Base-by-base conservation (phyloP, 2,797 vertebrate species). In the Myoxocephalus aenaeus region DNA sequence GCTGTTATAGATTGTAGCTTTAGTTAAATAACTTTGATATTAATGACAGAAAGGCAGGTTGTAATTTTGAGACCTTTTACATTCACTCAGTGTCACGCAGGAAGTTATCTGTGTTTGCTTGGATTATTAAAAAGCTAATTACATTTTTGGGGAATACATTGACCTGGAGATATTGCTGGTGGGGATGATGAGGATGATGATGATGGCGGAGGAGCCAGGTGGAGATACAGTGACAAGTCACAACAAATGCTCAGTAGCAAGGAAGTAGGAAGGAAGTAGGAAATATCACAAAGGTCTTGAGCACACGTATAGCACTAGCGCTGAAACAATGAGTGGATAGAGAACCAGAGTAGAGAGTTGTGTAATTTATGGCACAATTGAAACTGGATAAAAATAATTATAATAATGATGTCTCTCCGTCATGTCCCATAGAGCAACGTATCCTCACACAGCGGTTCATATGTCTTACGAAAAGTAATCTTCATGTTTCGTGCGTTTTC, bases 51-150 rank as follows among this genome's bases (percentile, higher is more conserved):
- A 65, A 58, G 12, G 3, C 44, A 36, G 14, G 13, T 50, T 51
- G 50, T 53, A 18, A 65, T 34, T 73, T 44, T 44, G 7, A 15
- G 12, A 57, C 18, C 1, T 18, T 42, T 13, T 53, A 5, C 20
- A 51, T 46, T 65, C 1, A 36, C 15, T 36, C 5, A 25, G 29
- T 36, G 65, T 27, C n/a, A 12, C 22, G n/a, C 46, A 38, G 9
- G 22, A 54, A 27, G 58, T 20, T 9, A 22, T 71, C 44, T 20
- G 34, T 77, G 20, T 48, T 64, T 12, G 13, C 48, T 77, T 76
- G 25, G 20, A 50, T 48, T 32, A 48, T 40, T 38, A 29, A 38
- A 29, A 38, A 11, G 20, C 8, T 46, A 58, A 34, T 58, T 15
- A n/a, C 4, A 4, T 59, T 57, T 36, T 0, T 0, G 22, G 57